These are phyloP conservation scores for Chaunax sp. DNA, from an alignment of 2,797 vertebrate species.

Conservation along the genomic window DNA sequence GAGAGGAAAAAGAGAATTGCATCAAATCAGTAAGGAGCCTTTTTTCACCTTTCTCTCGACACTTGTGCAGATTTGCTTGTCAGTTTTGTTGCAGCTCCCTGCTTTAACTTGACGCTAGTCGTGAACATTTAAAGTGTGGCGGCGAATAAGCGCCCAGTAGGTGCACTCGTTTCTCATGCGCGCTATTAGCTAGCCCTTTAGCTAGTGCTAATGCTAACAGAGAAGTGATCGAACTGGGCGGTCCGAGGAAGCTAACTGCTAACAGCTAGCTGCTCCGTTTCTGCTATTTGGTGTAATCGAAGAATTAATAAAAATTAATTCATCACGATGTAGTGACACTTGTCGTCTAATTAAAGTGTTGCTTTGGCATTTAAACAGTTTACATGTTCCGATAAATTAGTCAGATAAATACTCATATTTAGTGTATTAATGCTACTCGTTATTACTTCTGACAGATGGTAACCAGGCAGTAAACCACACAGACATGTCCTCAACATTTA, in stretches of 20 bases:
- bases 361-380: neutral
- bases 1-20: slow-evolving; percentile 84
- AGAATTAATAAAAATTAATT: too few species aligned
- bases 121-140: neutral
- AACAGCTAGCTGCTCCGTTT: slow-evolving; percentile 39
- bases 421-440: too few species aligned
- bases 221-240: slow-evolving; percentile 76
- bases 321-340: accelerated
- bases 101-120: neutral
- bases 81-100: neutral
- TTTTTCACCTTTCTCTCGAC: slow-evolving; percentile 35
- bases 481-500: too few species aligned
- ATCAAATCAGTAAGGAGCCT: slow-evolving; percentile 82
- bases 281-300: neutral
- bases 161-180: slow-evolving; percentile 38
- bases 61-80: slow-evolving; percentile 12
- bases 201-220: slow-evolving; percentile 68
- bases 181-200: slow-evolving; percentile 60
- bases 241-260: slow-evolving; percentile 66
- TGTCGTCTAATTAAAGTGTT: too few species aligned
- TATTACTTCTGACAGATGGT: too few species aligned
- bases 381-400: accelerated
- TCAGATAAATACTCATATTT: neutral
- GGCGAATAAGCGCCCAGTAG: slow-evolving; percentile 8
- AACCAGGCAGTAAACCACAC: neutral